Percentiles rank a stretch among this genome's conserved stretches.
phyloP scores from a whole-genome alignment of 2,888 invertebrate species.

The Nomada flava region DNA sequence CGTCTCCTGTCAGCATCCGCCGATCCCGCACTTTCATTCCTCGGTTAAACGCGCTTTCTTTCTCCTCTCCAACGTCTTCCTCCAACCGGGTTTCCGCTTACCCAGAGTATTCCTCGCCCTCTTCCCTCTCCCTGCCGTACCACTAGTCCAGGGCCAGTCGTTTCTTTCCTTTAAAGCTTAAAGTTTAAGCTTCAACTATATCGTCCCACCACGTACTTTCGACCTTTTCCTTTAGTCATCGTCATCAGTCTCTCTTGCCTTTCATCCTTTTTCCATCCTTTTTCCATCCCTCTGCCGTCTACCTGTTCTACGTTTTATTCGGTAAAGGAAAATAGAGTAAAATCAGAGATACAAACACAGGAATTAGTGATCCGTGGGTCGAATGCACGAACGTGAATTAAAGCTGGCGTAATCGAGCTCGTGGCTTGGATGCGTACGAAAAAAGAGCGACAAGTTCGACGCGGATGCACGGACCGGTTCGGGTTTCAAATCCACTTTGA shows the following conservation, averaged over 20 bases:
- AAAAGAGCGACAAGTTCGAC: constrained; percentile 26
- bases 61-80: constrained; percentile 31
- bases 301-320: constrained; percentile 1
- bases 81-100: constrained; percentile 18
- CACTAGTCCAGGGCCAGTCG: background rate
- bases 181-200: background rate
- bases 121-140: background rate
- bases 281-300: background rate
- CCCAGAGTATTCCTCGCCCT: constrained; percentile 23
- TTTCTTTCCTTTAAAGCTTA: background rate
- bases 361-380: constrained; percentile 25
- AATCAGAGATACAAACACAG: constrained; percentile 35
- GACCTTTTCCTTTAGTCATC: background rate
- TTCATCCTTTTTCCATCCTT: background rate
- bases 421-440: constrained; percentile 8
- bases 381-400: constrained; percentile 42
- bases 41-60: constrained; percentile 51
- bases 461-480: constrained; percentile 28
- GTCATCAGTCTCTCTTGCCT: background rate
- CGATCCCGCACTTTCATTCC: constrained; percentile 64
- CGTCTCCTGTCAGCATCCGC: constrained; percentile 60
- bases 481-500: constrained; percentile 52
- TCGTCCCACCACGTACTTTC: background rate
- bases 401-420: constrained; percentile 49
- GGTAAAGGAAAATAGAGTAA: constrained; percentile 11